These are phyloP conservation scores for Leptinotarsa undecemlineata DNA, from an alignment of 1,140 invertebrate species.

Conservation along the genomic window DNA sequence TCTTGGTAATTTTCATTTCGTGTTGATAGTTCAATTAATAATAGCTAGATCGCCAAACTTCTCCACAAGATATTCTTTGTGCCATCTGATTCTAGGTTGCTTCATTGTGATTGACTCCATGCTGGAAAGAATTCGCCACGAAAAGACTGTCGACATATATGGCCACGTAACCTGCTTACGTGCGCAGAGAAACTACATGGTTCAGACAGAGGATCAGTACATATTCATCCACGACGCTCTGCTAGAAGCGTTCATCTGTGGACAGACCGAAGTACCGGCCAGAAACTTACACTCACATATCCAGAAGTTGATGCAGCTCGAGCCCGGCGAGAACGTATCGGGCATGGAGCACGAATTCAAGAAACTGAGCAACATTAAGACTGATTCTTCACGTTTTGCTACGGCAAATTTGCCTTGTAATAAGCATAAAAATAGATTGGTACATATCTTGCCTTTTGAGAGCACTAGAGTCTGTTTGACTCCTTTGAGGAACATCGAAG, in stretches of 20 bases:
- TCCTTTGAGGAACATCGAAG: conserved; percentile 88
- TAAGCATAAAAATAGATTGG: conserved; percentile 95
- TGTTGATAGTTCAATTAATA: too few species aligned
- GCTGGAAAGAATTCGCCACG: conserved; percentile 91
- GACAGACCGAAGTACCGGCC: conserved; percentile 91
- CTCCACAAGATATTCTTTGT: too few species aligned
- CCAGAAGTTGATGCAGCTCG: conserved; percentile 84
- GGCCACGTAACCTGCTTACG: conserved; percentile 97
- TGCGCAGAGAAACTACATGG: conserved; percentile 97
- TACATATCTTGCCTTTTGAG: conserved; percentile 95
- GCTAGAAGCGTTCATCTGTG: conserved; percentile 93
- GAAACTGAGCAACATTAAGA: conserved; percentile 93
- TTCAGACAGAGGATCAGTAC: conserved; percentile 99
- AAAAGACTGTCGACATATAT: conserved; percentile 98
- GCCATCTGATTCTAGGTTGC: conserved; percentile 60
- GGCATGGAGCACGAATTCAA: conserved; percentile 99
- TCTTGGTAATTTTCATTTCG: too few species aligned
- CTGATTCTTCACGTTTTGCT: conserved; percentile 90
- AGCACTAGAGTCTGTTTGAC: conserved; percentile 92
- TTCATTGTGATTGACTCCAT: conserved; percentile 98
- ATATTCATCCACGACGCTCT: conserved; percentile 98
- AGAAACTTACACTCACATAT: conserved; percentile 92
- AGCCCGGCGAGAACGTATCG: conserved; percentile 84
- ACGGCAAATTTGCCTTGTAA: conserved; percentile 96
- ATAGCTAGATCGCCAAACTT: too few species aligned